These are phyloP conservation scores for Trilocha varians DNA, from an alignment of 2,888 invertebrate genomes.

Conservation along the genomic window DNA sequence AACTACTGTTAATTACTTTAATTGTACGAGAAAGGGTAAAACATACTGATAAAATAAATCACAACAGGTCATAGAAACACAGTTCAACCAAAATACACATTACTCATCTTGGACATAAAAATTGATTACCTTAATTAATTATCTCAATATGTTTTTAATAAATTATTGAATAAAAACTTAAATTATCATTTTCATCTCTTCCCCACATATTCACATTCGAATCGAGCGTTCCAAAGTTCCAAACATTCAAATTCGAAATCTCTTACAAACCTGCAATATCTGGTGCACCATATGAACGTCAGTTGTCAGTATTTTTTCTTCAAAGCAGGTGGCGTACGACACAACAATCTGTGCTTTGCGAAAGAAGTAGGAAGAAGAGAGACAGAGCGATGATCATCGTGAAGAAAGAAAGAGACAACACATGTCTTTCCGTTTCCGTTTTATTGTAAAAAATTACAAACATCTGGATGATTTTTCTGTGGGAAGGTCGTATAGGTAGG, in stretches of 20 bases:
- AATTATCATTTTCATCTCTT: too few relatives aligned
- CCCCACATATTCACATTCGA: too few relatives aligned
- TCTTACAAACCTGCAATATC: slow-evolving; percentile 8
- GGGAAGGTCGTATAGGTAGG: slow-evolving; percentile 30
- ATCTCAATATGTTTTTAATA: too few relatives aligned
- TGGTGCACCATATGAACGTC: slow-evolving; percentile 51
- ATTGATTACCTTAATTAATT: too few relatives aligned
- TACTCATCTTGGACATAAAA: too few relatives aligned
- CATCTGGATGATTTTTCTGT: slow-evolving; percentile 51
- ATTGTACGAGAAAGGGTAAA: too few relatives aligned
- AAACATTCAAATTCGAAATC: not conserved
- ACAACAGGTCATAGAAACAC: too few relatives aligned
- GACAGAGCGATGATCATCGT: slow-evolving; percentile 21
- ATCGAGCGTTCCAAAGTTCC: too few relatives aligned
- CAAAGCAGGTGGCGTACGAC: slow-evolving; percentile 48
- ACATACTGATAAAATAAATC: too few relatives aligned
- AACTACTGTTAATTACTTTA: too few relatives aligned
- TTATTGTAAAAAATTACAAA: slow-evolving; percentile 53
- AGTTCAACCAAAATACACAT: too few relatives aligned
- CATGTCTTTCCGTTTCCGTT: slow-evolving; percentile 68
- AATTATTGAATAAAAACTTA: too few relatives aligned
- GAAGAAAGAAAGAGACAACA: slow-evolving; percentile 31
- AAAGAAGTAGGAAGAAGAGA: slow-evolving; percentile 45
- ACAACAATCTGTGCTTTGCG: slow-evolving; percentile 55
- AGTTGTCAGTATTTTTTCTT: slow-evolving; percentile 44